Evolutionary conservation across 2,113 vertebrate genomes (phyloP).

Genomic region (Nibea albiflora): DNA sequence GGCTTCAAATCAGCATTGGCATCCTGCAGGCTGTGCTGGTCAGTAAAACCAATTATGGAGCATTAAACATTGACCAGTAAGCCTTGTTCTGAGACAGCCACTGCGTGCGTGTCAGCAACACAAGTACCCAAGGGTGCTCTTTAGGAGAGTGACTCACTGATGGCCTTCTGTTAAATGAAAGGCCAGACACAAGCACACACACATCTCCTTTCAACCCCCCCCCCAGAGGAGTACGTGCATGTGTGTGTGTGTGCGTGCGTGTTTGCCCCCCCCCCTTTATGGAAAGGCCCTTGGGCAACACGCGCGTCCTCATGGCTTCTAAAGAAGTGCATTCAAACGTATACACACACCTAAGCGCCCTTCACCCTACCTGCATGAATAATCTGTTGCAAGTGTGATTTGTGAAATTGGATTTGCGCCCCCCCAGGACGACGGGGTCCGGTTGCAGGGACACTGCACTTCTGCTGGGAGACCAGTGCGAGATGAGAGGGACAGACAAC

Average conservation of each 20-base stretch:
- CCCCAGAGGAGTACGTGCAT: not conserved
- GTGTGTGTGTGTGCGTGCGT: not conserved
- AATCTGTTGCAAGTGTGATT: conserved; percentile 59
- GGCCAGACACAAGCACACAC: conserved; percentile 26
- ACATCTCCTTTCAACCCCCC: conserved; percentile 26
- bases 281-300: conserved; percentile 17
- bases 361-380: conserved; percentile 49
- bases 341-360: conserved; percentile 32
- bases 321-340: not conserved
- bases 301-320: conserved; percentile 7
- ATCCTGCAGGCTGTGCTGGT: conserved; percentile 45
- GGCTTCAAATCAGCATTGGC: conserved; percentile 49
- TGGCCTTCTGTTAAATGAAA: conserved; percentile 65
- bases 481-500: conserved; percentile 30
- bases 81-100: conserved; percentile 47
- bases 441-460: conserved; percentile 30
- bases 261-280: conserved; percentile 30
- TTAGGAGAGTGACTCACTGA: conserved; percentile 62
- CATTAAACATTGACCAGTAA: conserved; percentile 68
- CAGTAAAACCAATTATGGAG: conserved; percentile 65
- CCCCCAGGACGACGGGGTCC: conserved; percentile 41
- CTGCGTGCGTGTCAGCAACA: conserved; percentile 35
- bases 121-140: conserved; percentile 47
- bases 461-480: conserved; percentile 24
- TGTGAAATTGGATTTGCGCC: conserved; percentile 64